Percentiles rank a stretch among this genome's conserved stretches.
Evolutionary conservation across 1,140 invertebrate species (phyloP).

Genomic region (Tachypleus tridentatus): DNA sequence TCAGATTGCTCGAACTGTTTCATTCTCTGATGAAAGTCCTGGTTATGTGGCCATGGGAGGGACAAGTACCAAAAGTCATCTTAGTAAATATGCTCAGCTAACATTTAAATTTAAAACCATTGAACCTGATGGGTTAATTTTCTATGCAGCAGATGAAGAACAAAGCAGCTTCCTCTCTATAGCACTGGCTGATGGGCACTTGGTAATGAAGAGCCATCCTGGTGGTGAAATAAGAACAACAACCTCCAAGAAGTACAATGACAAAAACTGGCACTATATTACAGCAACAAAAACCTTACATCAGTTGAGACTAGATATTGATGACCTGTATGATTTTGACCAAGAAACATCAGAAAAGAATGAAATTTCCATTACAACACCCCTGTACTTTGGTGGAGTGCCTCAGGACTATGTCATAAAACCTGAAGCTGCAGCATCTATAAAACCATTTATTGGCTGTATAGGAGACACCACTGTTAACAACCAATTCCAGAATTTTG

Average conservation of each 20-base stretch:
- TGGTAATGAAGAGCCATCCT: slow-evolving; percentile 46
- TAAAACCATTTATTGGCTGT: slow-evolving; percentile 57
- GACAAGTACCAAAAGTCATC: too few species aligned
- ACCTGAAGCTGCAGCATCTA: slow-evolving; percentile 30
- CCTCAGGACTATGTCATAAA: slow-evolving; percentile 44
- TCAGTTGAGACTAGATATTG: slow-evolving; percentile 59
- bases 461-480: slow-evolving; percentile 77
- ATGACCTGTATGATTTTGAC: slow-evolving; percentile 47
- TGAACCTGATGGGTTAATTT: slow-evolving; percentile 60
- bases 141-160: slow-evolving; percentile 52
- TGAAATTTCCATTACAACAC: slow-evolving; percentile 32
- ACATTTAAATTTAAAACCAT: slow-evolving; percentile 81
- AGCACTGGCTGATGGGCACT: slow-evolving; percentile 50
- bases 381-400: slow-evolving; percentile 72
- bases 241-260: slow-evolving; percentile 52
- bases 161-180: slow-evolving; percentile 51
- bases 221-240: slow-evolving; percentile 41
- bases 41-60: slow-evolving; percentile 30
- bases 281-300: slow-evolving; percentile 52
- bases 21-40: slow-evolving; percentile 30
- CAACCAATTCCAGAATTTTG: slow-evolving; percentile 65
- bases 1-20: slow-evolving; percentile 37
- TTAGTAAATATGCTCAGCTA: slow-evolving; percentile 38
- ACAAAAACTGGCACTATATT: slow-evolving; percentile 86
- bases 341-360: slow-evolving; percentile 46